These are phyloP conservation scores for Tinamus major DNA, from an alignment of 2,797 vertebrate genomes.

Conservation along the genomic window DNA sequence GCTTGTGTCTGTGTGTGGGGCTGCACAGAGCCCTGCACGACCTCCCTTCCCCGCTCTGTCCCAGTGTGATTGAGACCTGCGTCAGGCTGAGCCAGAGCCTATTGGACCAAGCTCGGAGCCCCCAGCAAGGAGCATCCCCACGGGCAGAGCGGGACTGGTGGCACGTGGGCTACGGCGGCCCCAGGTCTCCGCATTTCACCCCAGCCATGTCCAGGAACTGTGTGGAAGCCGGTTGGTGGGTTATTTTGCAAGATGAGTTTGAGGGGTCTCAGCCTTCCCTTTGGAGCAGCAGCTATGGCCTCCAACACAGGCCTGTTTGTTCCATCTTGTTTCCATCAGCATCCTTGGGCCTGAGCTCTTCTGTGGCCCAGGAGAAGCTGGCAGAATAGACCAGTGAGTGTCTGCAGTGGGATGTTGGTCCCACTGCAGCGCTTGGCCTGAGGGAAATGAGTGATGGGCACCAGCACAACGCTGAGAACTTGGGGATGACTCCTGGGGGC, in stretches of 20 bases:
- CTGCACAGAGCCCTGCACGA: background rate
- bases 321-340: background rate
- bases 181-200: background rate
- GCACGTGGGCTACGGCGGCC: background rate
- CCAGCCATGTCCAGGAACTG: fast-evolving
- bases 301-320: background rate
- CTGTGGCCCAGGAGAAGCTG: background rate
- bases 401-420: background rate
- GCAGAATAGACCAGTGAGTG: background rate
- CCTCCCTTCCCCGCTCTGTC: background rate
- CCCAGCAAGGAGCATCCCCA: background rate
- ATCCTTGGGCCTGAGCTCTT: background rate
- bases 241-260: fast-evolving
- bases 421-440: background rate
- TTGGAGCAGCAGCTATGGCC: background rate
- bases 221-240: background rate
- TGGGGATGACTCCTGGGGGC: background rate
- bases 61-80: fast-evolving
- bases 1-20: fast-evolving
- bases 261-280: background rate
- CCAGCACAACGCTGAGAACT: background rate
- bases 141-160: too few species aligned
- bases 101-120: background rate
- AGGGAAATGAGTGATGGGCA: background rate
- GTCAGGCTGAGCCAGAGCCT: background rate